Evolutionary conservation across 1,140 invertebrate species (phyloP).

Genomic region (Cotesia glomerata): DNA sequence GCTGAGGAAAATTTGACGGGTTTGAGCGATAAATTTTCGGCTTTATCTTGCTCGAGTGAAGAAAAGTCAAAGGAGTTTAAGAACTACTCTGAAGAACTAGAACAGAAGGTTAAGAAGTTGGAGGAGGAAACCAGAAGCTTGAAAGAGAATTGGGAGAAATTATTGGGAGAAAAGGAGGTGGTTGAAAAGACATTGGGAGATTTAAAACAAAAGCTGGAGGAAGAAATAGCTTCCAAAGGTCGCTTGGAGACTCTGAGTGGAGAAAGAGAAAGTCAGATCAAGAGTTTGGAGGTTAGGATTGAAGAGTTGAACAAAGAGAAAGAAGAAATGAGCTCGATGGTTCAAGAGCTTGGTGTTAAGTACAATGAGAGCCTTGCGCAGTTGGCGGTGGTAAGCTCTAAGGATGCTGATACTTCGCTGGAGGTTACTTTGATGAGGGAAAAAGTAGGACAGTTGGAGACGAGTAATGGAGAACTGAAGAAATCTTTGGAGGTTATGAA

Average conservation of each 20-base stretch:
- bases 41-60: constrained; percentile 42
- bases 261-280: constrained; percentile 39
- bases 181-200: constrained; percentile 41
- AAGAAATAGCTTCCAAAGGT: constrained; percentile 27
- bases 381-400: too few relatives aligned
- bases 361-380: too few relatives aligned
- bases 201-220: constrained; percentile 38
- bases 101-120: constrained; percentile 57
- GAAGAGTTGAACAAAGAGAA: not conserved
- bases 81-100: constrained; percentile 57
- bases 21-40: constrained; percentile 43
- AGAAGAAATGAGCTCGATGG: not conserved
- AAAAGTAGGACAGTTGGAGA: too few relatives aligned
- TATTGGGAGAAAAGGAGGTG: constrained; percentile 54
- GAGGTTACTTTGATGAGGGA: too few relatives aligned
- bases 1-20: constrained; percentile 60
- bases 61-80: constrained; percentile 60
- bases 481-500: too few relatives aligned
- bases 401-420: too few relatives aligned
- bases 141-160: constrained; percentile 60
- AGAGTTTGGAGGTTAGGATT: not conserved
- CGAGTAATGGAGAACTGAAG: too few relatives aligned
- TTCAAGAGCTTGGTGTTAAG: too few relatives aligned
- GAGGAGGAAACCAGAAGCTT: constrained; percentile 59
- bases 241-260: constrained; percentile 38